A percentile compares a stretch with the other conserved stretches of the same genome.
These are phyloP conservation scores for Tupaia chinensis DNA, from an alignment of 2,113 vertebrate genomes.

Conservation along the genomic window DNA sequence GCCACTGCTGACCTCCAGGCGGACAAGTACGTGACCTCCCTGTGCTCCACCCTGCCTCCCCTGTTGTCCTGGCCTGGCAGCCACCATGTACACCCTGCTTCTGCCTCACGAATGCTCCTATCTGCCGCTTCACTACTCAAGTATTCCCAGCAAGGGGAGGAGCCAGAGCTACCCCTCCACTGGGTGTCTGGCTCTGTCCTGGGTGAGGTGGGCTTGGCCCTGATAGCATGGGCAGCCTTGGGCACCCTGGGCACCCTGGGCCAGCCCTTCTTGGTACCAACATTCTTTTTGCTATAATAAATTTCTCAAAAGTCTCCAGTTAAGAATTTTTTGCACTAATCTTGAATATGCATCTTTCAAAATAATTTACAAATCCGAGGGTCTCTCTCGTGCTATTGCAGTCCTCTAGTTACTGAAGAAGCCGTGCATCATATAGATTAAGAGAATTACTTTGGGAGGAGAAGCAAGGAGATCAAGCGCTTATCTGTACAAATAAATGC, in stretches of 20 bases:
- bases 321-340: not conserved
- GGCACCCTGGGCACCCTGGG: not conserved
- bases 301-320: not conserved
- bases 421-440: constrained; percentile 49
- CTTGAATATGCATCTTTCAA: not conserved
- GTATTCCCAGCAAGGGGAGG: no score
- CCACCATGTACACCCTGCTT: rapidly evolving
- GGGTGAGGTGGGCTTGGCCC: not conserved
- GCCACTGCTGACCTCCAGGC: not conserved
- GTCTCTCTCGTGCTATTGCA: not conserved
- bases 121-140: not conserved
- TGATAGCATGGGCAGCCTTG: rapidly evolving
- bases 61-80: no score
- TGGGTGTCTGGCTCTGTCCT: not conserved
- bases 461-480: constrained; percentile 78
- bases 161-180: rapidly evolving
- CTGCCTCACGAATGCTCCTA: not conserved
- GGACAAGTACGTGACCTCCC: rapidly evolving
- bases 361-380: not conserved
- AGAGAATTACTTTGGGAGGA: constrained; percentile 74
- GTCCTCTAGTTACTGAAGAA: constrained; percentile 58
- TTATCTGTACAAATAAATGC: constrained; percentile 82
- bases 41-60: no score
- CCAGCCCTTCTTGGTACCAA: rapidly evolving
- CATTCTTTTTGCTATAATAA: not conserved